Percentiles rank a stretch among this genome's conserved stretches.
Conservation (phyloP, 1,140 invertebrate species). For the Bombyx mori region ASM3026992v2 NC_085130.1:8460001-8460500, state of each 20-base stretch:
- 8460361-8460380: no score
- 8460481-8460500: conserved; percentile 2
- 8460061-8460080: no score
- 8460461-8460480: conserved; percentile 17
- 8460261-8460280: conserved; percentile 37
- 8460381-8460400: background rate
- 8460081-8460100: no score
- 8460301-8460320: conserved; percentile 37
- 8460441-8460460: conserved; percentile 4
- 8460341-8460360: no score
- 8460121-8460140: no score
- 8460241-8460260: conserved; percentile 58
- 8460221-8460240: conserved; percentile 37
- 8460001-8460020: no score
- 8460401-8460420: conserved; percentile 9
- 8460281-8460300: conserved; percentile 48
- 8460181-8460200: background rate
- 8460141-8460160: no score
- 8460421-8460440: conserved; percentile 1
- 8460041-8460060: no score
- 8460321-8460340: conserved; percentile 6
- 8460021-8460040: no score
- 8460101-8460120: no score
- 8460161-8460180: no score
- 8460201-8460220: background rate